These are phyloP conservation scores for Cydia strobilella DNA, from an alignment of 1,140 invertebrate genomes.

Conservation along the genomic window DNA sequence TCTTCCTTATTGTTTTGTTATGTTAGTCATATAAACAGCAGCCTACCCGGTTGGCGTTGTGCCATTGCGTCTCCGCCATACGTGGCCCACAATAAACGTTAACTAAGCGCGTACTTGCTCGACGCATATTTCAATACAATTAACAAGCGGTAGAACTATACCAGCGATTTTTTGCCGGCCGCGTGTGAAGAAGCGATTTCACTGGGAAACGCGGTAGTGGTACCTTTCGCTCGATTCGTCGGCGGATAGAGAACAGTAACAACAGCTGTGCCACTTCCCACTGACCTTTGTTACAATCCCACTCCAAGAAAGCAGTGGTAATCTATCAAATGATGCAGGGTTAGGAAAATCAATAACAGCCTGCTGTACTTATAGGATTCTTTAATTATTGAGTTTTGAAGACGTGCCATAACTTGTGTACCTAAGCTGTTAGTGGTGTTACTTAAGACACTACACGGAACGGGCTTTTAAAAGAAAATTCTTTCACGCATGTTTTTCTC, in stretches of 20 bases:
- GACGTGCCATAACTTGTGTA: no score
- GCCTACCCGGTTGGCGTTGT: constrained; percentile 17
- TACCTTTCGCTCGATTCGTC: constrained; percentile 73
- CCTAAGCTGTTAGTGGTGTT: no score
- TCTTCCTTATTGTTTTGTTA: constrained; percentile 32
- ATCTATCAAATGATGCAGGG: constrained; percentile 31
- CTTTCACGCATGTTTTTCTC: no score
- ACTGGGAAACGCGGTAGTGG: constrained; percentile 65
- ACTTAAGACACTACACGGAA: no score
- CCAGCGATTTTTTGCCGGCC: constrained; percentile 58
- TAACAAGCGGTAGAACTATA: constrained; percentile 56
- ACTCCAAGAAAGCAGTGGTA: constrained; percentile 46
- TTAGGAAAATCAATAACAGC: constrained; percentile 32
- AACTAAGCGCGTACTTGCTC: constrained; percentile 37
- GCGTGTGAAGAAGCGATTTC: constrained; percentile 74
- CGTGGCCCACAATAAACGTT: constrained; percentile 32
- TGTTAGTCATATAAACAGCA: constrained; percentile 24
- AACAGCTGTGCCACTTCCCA: constrained; percentile 66
- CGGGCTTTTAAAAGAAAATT: no score
- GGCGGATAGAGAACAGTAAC: constrained; percentile 63
- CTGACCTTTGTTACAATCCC: constrained; percentile 64
- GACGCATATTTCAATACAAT: constrained; percentile 66
- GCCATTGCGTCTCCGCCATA: constrained; percentile 26
- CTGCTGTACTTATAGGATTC: neutral
- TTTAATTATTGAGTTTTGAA: no score